Base-by-base conservation (phyloP, 1,140 invertebrate genomes). In the Brachionus plicatilis region DNA sequence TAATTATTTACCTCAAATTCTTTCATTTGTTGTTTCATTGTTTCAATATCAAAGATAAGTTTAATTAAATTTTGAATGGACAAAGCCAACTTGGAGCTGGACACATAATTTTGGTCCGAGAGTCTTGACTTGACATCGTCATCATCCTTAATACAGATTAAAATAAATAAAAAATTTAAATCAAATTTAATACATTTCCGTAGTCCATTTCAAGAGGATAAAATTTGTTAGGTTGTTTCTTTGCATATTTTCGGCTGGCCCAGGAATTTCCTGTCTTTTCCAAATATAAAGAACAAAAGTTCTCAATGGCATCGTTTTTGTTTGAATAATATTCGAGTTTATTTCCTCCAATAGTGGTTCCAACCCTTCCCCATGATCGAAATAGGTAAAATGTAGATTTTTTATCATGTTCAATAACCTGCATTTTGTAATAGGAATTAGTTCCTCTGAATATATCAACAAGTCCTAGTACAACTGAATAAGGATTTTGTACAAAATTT, bases 391-490 rank as follows among this genome's bases (percentile, higher is more conserved):
- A 96, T 82, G 93, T 94, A 65, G 8, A 17, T 76, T 14, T 24
- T 24, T 86, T 87, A 88, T 98, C 95, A 14, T 92, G 88, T 88
- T 96, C 92, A 12, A 99, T 89, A 45, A 98, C 88, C 89, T 99
- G 97, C 41, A 99, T 85, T 89, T 98, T 98, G 88, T 99, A 99
- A 89, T 92, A 99, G 5, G 95, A 96, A 89, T 99, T 99, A 87
- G 94, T 95, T 72, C 94, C 93, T 8, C 90, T 91, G 5, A 37
- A 37, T 47, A 98, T 92, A 88, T 98, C 95, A 2, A 95, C 95
- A 85, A 93, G 89, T 20, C 94, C 93, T 5, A 98, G 92, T 0
- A 95, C 93, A 70, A 91, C 92, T 43, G 92, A 94, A 88, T 93
- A 97, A 85, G 94, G 86, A 17, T 68, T 43, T 33, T 88, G 87